A percentile compares a stretch with the other conserved stretches of the same genome.
Conservation (phyloP, 2,888 invertebrate species). For the Ectropis crepuscularia region DNA sequence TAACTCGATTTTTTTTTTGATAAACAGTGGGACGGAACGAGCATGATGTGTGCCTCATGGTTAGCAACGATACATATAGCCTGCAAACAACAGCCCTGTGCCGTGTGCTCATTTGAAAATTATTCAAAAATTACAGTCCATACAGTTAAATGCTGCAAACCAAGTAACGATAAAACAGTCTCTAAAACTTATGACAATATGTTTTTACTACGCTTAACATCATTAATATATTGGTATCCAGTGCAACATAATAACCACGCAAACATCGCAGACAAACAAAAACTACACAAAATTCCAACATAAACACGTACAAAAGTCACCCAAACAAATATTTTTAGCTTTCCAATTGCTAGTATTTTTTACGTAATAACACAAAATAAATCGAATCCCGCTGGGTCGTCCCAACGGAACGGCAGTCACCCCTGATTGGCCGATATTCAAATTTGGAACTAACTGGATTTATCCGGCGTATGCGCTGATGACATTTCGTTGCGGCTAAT, state of each 20-base stretch:
- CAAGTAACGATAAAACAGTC: too few species aligned
- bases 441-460: constrained; percentile 76
- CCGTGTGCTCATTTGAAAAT: too few species aligned
- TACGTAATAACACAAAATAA: constrained; percentile 56
- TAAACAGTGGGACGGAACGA: too few species aligned
- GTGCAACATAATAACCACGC: background rate
- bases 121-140: too few species aligned
- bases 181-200: too few species aligned
- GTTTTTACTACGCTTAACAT: too few species aligned
- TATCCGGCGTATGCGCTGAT: constrained; percentile 68
- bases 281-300: constrained; percentile 10
- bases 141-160: too few species aligned
- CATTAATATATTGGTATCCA: too few species aligned
- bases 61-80: too few species aligned
- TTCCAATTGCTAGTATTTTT: constrained; percentile 44
- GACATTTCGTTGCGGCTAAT: constrained; percentile 77
- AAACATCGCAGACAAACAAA: background rate
- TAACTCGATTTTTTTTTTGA: too few species aligned
- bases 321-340: constrained; percentile 30
- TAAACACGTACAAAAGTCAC: constrained; percentile 24
- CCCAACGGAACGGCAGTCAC: constrained; percentile 58
- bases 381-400: constrained; percentile 71
- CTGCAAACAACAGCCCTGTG: too few species aligned
- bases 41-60: too few species aligned
- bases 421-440: constrained; percentile 83